Percentiles rank a stretch among this genome's conserved stretches.
Conservation (phyloP, 1,140 invertebrate genomes). For the Caenorhabditis inopinata region DNA sequence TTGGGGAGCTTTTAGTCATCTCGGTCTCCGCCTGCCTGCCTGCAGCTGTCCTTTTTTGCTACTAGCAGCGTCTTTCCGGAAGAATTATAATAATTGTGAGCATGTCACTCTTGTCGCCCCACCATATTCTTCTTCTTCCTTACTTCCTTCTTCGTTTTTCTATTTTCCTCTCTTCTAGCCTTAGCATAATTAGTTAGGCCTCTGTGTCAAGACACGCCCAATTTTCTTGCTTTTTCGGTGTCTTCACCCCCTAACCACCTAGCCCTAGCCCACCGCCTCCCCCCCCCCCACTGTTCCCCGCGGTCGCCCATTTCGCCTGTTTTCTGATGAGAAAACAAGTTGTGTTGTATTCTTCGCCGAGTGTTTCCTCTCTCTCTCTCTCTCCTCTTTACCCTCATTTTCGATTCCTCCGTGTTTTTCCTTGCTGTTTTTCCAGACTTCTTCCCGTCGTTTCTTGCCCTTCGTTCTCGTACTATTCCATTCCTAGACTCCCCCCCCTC, state of each 20-base stretch:
- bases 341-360: background rate
- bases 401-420: constrained; percentile 7
- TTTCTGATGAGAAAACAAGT: constrained; percentile 16
- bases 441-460: background rate
- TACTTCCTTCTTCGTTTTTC: background rate
- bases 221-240: too few relatives aligned
- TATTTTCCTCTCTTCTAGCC: background rate
- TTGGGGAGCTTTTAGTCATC: background rate
- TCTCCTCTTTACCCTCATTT: background rate
- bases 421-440: background rate
- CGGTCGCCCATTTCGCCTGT: background rate
- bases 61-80: constrained; percentile 27
- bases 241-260: too few relatives aligned
- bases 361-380: too few relatives aligned
- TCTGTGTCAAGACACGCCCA: constrained; percentile 11
- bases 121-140: background rate
- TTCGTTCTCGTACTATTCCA: constrained; percentile 5
- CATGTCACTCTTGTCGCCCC: background rate
- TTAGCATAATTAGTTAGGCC: constrained; percentile 33
- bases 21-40: background rate
- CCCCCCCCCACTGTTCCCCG: background rate
- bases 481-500: constrained; percentile 1
- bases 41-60: background rate
- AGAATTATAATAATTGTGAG: constrained; percentile 30
- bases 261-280: too few relatives aligned